A percentile compares a stretch with the other conserved stretches of the same genome.
These are phyloP conservation scores for Piprites chloris DNA, from an alignment of 2,113 vertebrate genomes.

Conservation along the genomic window DNA sequence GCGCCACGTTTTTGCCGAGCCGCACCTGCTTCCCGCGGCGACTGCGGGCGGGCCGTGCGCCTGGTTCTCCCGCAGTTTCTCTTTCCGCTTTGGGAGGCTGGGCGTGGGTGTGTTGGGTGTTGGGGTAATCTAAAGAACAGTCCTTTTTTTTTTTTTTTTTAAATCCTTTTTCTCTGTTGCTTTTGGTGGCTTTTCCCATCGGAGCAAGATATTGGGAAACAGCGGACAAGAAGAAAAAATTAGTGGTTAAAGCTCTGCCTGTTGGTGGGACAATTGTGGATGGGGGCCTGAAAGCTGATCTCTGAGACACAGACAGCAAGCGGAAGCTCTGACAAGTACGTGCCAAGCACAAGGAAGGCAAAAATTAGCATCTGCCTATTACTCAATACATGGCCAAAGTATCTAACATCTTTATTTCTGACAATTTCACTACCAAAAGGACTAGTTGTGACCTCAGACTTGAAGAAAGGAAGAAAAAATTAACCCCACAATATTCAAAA, in stretches of 20 bases:
- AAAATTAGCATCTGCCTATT: background rate
- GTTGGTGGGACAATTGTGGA: fast-evolving
- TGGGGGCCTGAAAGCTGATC: background rate
- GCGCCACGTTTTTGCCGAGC: fast-evolving
- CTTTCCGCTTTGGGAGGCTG: fast-evolving
- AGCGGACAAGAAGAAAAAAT: background rate
- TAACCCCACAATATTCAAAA: background rate
- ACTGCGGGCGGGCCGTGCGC: fast-evolving
- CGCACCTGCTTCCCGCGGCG: fast-evolving
- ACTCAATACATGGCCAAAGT: background rate
- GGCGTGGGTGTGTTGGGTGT: fast-evolving
- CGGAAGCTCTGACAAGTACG: fast-evolving
- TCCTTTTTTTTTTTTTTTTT: background rate
- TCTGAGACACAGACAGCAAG: background rate
- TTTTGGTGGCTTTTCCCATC: background rate
- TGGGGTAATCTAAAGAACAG: background rate
- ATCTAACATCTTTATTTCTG: background rate
- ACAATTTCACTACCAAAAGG: background rate
- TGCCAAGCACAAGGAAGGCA: background rate
- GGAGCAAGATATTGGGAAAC: background rate
- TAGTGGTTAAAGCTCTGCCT: background rate
- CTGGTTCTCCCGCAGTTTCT: fast-evolving
- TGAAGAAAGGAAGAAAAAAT: background rate
- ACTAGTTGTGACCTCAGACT: background rate
- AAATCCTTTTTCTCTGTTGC: background rate